Evolutionary conservation across 2,797 vertebrate genomes (phyloP), one percentile per base, ranked within the genome.

Genomic region (Toxotes lorentzi): DNA sequence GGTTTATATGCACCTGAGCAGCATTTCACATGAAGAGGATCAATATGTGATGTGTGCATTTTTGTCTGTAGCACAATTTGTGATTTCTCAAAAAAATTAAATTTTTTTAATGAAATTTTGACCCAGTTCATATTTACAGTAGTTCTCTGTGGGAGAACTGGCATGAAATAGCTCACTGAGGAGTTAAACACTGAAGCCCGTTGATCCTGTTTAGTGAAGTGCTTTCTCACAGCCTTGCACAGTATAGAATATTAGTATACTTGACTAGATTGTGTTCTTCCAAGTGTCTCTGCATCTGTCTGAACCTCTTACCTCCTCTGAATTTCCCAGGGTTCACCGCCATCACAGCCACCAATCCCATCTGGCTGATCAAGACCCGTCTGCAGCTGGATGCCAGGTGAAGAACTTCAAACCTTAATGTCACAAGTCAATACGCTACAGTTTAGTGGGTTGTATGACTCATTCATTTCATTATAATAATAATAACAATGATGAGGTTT

Each of bases 291-390:
- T 91, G 60, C 73, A 13, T 75, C 57, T 69, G 57, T 90, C 92
- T 95, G 81, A 96, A 86, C 76, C 89, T 82, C 78, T 95, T 62
- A 88, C 91, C 87, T 86, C 94, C 41, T 89, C 73, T 91, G 61
- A 86, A 96, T 95, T 96, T 84, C 94, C 81, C 95, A 99, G 98
- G 98, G 89, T 99, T 99, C 94, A 99, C 97, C 41, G 97, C 98
- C 16, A 99, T 99, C 93, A 99, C 98, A 60, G 97, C 96, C 43
- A 99, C 98, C 92, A 99, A 99, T 93, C 98, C 98, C 75, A 98
- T 99, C 94, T 99, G 98, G 98, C 96, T 99, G 83, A 96, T 99
- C 79, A 99, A 99, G 94, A 99, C 98, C 51, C 97, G 98, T 12
- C 93, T 99, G 83, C 98, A 99, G 92, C 96, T 99, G 66, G 98